phyloP scores from a whole-genome alignment of 2,797 vertebrate species.

The Vipera latastei region DNA sequence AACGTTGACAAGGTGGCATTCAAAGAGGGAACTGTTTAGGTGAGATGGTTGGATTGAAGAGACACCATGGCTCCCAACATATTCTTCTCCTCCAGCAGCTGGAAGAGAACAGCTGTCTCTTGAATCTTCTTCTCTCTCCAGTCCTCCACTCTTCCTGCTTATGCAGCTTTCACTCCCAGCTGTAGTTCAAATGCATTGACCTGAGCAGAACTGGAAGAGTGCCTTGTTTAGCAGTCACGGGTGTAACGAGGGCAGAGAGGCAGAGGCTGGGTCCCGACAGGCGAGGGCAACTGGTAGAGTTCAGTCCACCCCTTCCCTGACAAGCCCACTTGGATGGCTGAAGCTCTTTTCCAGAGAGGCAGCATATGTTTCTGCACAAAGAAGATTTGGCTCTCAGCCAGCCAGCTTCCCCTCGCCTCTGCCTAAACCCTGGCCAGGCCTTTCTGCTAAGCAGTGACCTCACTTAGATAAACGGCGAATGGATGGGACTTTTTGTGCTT shows the following conservation, averaged over 20 bases:
- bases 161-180: conserved; percentile 58
- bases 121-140: not conserved
- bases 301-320: not conserved
- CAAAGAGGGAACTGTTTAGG: not conserved
- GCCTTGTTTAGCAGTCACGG: conserved; percentile 65
- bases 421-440: not conserved
- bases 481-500: not conserved
- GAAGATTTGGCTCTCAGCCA: not conserved
- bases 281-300: not conserved
- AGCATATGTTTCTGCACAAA: not conserved
- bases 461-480: not conserved
- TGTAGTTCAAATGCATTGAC: conserved; percentile 70
- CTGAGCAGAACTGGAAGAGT: conserved; percentile 59
- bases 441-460: not conserved
- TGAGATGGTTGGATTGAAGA: not conserved
- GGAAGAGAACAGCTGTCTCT: not conserved
- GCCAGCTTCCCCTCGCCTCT: not conserved
- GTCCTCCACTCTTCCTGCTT: conserved; percentile 35
- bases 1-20: not conserved
- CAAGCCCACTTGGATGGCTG: not conserved
- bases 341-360: not conserved
- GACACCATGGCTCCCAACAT: not conserved
- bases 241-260: conserved; percentile 62
- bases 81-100: not conserved
- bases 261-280: not conserved